A percentile compares a stretch with the other conserved stretches of the same genome.
Conservation (phyloP, 2,888 invertebrate species). For the Lampropteryx suffumata region DNA sequence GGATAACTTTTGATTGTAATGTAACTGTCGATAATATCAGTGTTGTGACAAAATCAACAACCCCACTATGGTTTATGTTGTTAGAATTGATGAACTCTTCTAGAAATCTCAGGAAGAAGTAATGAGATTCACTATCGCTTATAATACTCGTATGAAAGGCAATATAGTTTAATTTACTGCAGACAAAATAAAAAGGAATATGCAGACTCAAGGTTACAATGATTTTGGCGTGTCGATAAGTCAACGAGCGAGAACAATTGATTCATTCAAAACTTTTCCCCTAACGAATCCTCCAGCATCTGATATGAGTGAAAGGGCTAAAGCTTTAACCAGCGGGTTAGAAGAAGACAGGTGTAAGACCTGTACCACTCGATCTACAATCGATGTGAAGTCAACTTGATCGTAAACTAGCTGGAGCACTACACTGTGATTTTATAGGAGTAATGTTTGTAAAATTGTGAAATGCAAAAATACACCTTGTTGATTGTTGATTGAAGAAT, state of each 20-base stretch:
- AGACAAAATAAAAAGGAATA: slow-evolving; percentile 6
- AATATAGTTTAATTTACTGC: background rate
- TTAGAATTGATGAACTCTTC: no score
- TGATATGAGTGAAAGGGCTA: slow-evolving; percentile 25
- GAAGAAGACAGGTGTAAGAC: slow-evolving; percentile 42
- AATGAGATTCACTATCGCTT: no score
- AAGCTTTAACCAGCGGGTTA: slow-evolving; percentile 14
- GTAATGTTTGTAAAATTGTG: no score
- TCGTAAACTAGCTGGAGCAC: no score
- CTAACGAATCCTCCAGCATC: slow-evolving; percentile 24
- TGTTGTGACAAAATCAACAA: no score
- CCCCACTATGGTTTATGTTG: no score
- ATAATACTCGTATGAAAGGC: background rate
- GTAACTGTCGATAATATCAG: no score
- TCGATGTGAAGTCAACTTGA: background rate
- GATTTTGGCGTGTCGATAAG: slow-evolving; percentile 32
- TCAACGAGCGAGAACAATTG: slow-evolving; percentile 33
- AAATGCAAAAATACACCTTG: no score
- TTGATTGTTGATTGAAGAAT: no score
- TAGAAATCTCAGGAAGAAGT: no score
- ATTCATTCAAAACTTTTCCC: slow-evolving; percentile 28
- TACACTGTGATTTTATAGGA: no score
- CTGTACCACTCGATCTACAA: slow-evolving; percentile 2
- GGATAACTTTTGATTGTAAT: no score
- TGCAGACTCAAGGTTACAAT: slow-evolving; percentile 11